Base-by-base conservation (phyloP, 2,113 vertebrate species). In the Macquaria ambigua region DNA sequence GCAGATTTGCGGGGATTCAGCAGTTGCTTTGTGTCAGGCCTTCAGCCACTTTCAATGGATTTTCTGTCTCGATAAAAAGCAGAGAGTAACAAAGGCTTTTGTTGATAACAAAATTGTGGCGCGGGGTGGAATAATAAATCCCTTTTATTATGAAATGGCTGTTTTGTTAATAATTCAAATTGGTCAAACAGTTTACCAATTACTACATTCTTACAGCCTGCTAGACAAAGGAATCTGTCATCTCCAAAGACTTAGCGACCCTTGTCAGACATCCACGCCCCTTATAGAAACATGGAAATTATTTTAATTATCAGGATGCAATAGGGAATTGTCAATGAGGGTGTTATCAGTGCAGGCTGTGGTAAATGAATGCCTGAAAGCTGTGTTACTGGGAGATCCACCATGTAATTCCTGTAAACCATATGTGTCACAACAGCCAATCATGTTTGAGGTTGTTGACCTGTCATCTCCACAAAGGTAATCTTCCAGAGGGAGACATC, bases 1-100 rank as follows among this genome's bases (percentile, higher is more conserved):
- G 90, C 90, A 96, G 92, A 96, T 96, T 96, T 90, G 93, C 71
- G 56, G 87, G 91, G 94, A 94, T 93, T 93, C 93, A 92, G 92
- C 89, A 91, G 84, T 93, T 93, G 90, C 82, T 96, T 82, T 90
- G 83, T 94, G 89, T 91, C 85, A 93, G 89, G 92, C 87, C 83
- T 84, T 77, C 83, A 96, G 62, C 75, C 93, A 91, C 93, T 88
- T 95, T 90, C 93, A 93, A 95, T 93, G 75, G 88, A 94, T 89
- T 92, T 95, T 86, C 81, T 84, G 80, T 71, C 67, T 74, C 67
- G 78, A 93, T 94, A 93, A 93, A 94, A 90, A 90, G 87, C 90
- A 1, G 58, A 64, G 86, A 85, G 79, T 77, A 91, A 88, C 83
- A 87, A 78, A 62, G 89, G 88, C 89, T 90, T 86, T 79, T 82